These are phyloP conservation scores for Sander vitreus DNA, from an alignment of 2,113 vertebrate genomes.

Conservation along the genomic window DNA sequence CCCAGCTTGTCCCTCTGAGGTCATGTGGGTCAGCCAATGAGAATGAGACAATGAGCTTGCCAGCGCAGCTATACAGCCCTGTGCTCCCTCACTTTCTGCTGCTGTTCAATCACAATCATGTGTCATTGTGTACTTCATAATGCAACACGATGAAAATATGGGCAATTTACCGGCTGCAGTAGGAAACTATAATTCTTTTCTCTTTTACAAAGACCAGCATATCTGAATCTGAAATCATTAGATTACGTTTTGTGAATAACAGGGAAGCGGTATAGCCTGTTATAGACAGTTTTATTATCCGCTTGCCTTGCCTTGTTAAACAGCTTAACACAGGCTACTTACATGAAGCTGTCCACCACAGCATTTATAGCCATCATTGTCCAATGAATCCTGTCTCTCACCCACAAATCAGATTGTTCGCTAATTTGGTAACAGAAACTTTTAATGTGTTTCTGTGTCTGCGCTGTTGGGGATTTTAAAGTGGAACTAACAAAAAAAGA, in stretches of 20 bases:
- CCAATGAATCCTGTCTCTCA: constrained; percentile 39
- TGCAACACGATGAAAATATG: constrained; percentile 42
- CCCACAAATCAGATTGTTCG: constrained; percentile 35
- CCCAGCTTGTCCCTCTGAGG: constrained; percentile 57
- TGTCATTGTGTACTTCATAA: constrained; percentile 53
- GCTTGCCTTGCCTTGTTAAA: constrained; percentile 21
- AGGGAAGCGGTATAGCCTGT: constrained; percentile 4
- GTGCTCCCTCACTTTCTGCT: constrained; percentile 39
- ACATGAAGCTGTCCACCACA: constrained; percentile 33
- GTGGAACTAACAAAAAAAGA: constrained; percentile 42
- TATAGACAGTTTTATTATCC: constrained; percentile 33
- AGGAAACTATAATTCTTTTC: constrained; percentile 25
- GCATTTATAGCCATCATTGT: constrained; percentile 51
- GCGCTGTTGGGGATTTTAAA: constrained; percentile 58
- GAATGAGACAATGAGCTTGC: constrained; percentile 40
- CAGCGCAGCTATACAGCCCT: constrained; percentile 34
- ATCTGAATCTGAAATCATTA: constrained; percentile 47
- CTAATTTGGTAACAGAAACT: constrained; percentile 72
- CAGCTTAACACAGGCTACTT: constrained; percentile 42
- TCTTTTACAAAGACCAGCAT: neutral
- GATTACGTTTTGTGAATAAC: constrained; percentile 25
- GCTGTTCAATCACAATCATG: constrained; percentile 43
- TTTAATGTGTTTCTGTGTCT: constrained; percentile 73
- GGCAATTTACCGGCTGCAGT: constrained; percentile 26
- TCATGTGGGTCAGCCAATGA: constrained; percentile 59